Conservation (phyloP, 2,797 vertebrate genomes). For the Epinephelus coioides region DNA sequence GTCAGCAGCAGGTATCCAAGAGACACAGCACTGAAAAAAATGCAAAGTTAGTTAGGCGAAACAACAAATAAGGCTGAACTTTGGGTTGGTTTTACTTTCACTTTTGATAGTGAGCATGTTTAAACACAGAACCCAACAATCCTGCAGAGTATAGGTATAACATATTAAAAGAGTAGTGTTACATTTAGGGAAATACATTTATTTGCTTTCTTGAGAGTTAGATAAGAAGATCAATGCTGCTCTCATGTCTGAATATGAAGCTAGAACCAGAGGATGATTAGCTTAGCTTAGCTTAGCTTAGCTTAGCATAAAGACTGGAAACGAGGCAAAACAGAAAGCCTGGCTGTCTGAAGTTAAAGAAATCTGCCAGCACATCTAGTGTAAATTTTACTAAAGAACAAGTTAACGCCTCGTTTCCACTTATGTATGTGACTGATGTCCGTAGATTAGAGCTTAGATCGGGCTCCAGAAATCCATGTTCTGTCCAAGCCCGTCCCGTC, state of each 20-base stretch:
- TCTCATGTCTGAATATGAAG: neutral
- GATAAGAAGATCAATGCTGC: neutral
- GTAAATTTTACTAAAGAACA: neutral
- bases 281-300: constrained; percentile 5
- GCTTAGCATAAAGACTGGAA: neutral
- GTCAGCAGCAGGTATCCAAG: no score
- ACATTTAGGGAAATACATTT: neutral
- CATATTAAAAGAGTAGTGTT: neutral
- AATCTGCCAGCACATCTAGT: neutral
- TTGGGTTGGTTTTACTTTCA: no score
- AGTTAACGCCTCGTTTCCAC: neutral
- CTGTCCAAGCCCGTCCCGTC: no score
- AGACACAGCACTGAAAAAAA: no score
- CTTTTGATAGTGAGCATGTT: no score
- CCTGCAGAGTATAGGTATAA: neutral
- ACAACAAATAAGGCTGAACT: no score
- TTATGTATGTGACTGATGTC: no score
- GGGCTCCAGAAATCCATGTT: no score
- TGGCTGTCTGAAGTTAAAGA: neutral
- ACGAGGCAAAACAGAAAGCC: neutral
- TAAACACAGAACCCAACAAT: no score
- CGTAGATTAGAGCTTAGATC: no score
- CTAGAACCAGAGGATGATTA: neutral
- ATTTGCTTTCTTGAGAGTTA: neutral
- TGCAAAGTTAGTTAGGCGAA: no score